Conservation (phyloP, 1,140 invertebrate species). For the Amyelois transitella region DNA sequence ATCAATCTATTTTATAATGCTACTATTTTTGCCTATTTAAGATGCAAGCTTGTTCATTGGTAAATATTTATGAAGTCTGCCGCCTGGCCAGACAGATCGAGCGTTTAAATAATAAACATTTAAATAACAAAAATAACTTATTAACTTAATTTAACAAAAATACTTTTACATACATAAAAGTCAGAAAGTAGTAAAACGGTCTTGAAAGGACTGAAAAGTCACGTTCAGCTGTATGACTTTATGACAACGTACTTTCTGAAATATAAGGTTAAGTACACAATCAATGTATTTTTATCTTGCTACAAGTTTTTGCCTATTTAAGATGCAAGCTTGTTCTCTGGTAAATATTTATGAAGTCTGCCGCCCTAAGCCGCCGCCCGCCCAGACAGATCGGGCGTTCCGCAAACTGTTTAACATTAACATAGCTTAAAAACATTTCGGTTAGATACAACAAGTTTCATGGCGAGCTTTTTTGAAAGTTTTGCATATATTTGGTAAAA, state of each 20-base stretch:
- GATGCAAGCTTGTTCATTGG: neutral
- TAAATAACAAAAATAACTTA: no score
- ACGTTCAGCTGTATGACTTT: no score
- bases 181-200: no score
- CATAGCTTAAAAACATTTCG: neutral
- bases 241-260: no score
- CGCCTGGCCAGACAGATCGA: neutral
- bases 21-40: neutral
- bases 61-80: neutral
- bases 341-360: neutral
- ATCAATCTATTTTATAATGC: no score
- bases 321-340: neutral
- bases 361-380: neutral
- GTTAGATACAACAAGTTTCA: neutral
- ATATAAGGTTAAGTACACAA: no score
- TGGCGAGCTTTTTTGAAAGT: neutral
- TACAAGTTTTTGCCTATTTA: neutral
- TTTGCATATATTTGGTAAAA: neutral
- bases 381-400: neutral
- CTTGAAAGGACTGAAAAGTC: no score
- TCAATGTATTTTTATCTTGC: no score
- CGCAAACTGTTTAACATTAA: neutral
- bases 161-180: no score
- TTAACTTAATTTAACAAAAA: no score
- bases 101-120: no score